Evolutionary conservation across 2,888 invertebrate genomes (phyloP).

Genomic region (Ceraclea dissimilis): DNA sequence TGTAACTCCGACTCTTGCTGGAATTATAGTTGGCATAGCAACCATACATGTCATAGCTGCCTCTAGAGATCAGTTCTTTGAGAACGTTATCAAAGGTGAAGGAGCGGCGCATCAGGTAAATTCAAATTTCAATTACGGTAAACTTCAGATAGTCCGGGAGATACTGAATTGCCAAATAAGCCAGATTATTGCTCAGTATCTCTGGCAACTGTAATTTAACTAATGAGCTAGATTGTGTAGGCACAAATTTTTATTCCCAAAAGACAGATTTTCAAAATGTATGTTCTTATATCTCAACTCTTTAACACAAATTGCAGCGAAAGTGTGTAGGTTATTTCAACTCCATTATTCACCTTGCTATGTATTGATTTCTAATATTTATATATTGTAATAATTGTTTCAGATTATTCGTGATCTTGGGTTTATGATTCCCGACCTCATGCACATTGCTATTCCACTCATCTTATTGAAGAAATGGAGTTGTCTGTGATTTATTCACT

Average conservation of each 20-base stretch:
- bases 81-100: constrained; percentile 55
- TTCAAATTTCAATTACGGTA: no score
- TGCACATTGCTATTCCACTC: constrained; percentile 54
- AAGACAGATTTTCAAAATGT: no score
- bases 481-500: constrained; percentile 9
- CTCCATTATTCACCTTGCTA: no score
- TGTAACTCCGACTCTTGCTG: constrained; percentile 48
- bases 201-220: no score
- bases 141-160: neutral
- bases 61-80: constrained; percentile 57
- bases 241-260: no score
- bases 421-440: constrained; percentile 59
- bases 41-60: constrained; percentile 54
- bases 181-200: no score
- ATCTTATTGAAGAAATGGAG: constrained; percentile 36
- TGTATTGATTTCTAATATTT: no score
- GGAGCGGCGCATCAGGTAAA: constrained; percentile 58
- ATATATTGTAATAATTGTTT: constrained; percentile 4
- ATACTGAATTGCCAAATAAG: no score
- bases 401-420: constrained; percentile 56
- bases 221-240: no score
- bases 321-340: no score
- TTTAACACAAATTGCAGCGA: no score
- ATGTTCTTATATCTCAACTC: no score
- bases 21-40: constrained; percentile 52